Evolutionary conservation across 2,888 invertebrate species (phyloP), one percentile per base, ranked within the genome.

Genomic region (Phaedon cochleariae): DNA sequence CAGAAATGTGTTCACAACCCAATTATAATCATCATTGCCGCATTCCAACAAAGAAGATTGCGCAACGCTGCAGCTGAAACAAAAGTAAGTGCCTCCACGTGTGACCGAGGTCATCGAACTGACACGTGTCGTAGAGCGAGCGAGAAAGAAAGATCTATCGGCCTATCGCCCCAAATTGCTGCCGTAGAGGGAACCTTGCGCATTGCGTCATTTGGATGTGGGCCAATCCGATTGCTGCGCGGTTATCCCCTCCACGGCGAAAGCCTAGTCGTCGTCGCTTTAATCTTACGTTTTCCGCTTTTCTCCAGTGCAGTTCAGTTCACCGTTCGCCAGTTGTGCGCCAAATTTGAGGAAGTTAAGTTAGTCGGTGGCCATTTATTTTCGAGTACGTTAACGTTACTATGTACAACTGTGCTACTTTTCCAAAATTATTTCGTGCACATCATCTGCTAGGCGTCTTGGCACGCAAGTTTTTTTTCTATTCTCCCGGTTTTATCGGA

Each of bases 321-420:
- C n/a, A n/a, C n/a, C n/a, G 71, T 72, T 59, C 72, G 74, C 62
- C 74, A 59, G 79, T 80, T 84, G 86, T 84, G 86, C 85, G 84
- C 84, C 84, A 81, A 83, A 82, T 79, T 81, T 78, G 22, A 18
- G n/a, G 22, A 21, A 2, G 21, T 49, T 0, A 3, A 29, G 80
- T 84, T 79, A 79, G 83, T 77, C 78, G 75, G 64, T 79, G 76
- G 26, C 17, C 17, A 18, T n/a, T n/a, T 26, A 26, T 26, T 26
- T 26, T 26, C 26, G 26, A 18, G 29, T 26, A 15, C 31, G 29
- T 52, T 52, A 15, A 3, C 20, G 52, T 9, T 52, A 29, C 20
- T n/a, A n/a, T n/a, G n/a, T n/a, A n/a, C n/a, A n/a, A n/a, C 18
- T 15, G 51, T 52, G 34, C n/a, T 22, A 37, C 34, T 34, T 34